Conservation (phyloP, 2,797 vertebrate genomes). For the Gymnothorax javanicus region DNA sequence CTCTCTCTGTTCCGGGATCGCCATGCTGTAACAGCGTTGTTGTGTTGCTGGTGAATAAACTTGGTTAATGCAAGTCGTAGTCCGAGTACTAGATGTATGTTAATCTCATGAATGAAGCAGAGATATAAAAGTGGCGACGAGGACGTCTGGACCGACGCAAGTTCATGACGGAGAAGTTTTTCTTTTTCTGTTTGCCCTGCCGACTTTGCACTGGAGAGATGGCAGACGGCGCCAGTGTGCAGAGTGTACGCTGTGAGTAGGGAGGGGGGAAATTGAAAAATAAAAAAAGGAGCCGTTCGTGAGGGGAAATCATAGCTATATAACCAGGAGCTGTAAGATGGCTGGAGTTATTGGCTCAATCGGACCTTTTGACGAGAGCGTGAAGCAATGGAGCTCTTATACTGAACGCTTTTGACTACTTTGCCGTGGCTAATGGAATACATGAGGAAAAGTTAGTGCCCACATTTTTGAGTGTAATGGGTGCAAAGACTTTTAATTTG, state of each 20-base stretch:
- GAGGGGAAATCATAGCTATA: background rate
- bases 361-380: background rate
- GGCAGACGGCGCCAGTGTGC: background rate
- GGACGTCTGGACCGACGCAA: slow-evolving; percentile 9
- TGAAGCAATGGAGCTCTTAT: slow-evolving; percentile 18
- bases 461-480: slow-evolving; percentile 22
- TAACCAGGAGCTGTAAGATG: background rate
- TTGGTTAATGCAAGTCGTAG: too few species aligned
- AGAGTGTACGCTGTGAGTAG: too few species aligned
- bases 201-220: background rate
- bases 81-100: too few species aligned
- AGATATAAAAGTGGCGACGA: slow-evolving; percentile 6
- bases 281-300: background rate
- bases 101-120: too few species aligned
- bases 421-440: slow-evolving; percentile 9
- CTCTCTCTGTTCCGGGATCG: too few species aligned
- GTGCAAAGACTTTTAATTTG: slow-evolving; percentile 18
- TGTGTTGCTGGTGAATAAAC: too few species aligned
- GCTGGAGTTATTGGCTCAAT: slow-evolving; percentile 8
- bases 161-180: background rate
- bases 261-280: background rate
- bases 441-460: background rate
- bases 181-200: background rate
- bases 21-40: too few species aligned
- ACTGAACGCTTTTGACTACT: slow-evolving; percentile 23